phyloP scores from a whole-genome alignment of 2,797 vertebrate species.

The Gila robusta region DNA sequence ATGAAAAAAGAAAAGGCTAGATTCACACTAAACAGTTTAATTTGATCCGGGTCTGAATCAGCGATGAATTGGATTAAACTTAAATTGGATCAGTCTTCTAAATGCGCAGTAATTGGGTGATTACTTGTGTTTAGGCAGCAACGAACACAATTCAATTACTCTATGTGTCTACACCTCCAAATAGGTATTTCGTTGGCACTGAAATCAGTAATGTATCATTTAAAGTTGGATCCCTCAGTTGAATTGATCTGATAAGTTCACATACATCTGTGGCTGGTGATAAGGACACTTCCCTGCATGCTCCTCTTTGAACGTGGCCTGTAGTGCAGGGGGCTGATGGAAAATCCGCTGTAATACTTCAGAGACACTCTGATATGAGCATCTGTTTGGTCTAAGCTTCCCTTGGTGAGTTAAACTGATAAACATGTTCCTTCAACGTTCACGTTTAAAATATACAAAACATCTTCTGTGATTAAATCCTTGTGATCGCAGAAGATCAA shows the following conservation, averaged over 20 bases:
- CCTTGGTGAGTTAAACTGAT: conserved; percentile 53
- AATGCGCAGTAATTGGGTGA: conserved; percentile 64
- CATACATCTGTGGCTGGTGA: conserved; percentile 72
- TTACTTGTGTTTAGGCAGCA: conserved; percentile 59
- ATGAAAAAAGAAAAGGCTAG: neutral
- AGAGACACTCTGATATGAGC: conserved; percentile 71
- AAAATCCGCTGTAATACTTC: conserved; percentile 70
- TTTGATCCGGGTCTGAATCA: conserved; percentile 65
- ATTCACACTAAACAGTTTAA: conserved; percentile 49
- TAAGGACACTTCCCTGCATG: conserved; percentile 71
- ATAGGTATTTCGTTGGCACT: conserved; percentile 37
- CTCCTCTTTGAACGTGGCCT: conserved; percentile 65
- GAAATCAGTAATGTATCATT: conserved; percentile 61
- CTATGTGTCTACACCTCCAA: conserved; percentile 51
- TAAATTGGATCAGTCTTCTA: conserved; percentile 63
- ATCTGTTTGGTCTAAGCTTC: conserved; percentile 60
- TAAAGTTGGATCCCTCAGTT: conserved; percentile 63
- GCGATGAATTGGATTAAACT: conserved; percentile 54
- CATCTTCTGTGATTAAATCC: conserved; percentile 40
- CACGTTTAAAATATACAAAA: conserved; percentile 48
- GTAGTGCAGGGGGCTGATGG: conserved; percentile 61
- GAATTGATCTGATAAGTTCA: conserved; percentile 69
- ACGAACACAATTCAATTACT: conserved; percentile 66
- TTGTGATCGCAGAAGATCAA: conserved; percentile 40
- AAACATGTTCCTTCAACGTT: conserved; percentile 50